Evolutionary conservation across 2,113 vertebrate species (phyloP).

Genomic region (Tenebrosternarchus preto): DNA sequence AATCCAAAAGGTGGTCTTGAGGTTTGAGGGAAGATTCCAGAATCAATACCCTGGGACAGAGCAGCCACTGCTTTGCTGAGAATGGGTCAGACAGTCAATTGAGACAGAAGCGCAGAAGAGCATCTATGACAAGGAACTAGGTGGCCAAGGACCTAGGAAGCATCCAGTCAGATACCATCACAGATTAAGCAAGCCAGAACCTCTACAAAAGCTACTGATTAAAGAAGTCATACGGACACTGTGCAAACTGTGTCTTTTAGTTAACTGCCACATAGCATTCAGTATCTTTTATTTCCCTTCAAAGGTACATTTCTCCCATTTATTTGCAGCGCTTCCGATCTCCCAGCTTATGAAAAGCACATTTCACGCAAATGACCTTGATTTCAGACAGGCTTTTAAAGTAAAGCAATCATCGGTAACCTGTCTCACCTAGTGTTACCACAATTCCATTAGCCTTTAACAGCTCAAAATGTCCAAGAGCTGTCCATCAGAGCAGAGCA

Average conservation of each 20-base stretch:
- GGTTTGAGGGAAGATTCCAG: slow-evolving; percentile 24
- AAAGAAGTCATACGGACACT: slow-evolving; percentile 16
- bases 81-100: slow-evolving; percentile 40
- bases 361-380: slow-evolving; percentile 18
- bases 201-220: slow-evolving; percentile 42
- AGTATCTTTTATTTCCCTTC: slow-evolving; percentile 30
- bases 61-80: slow-evolving; percentile 36
- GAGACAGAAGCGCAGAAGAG: slow-evolving; percentile 19
- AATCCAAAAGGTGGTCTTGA: background rate
- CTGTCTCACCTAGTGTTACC: slow-evolving; percentile 34
- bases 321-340: slow-evolving; percentile 22
- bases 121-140: background rate
- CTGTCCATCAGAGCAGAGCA: slow-evolving; percentile 9
- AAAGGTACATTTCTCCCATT: slow-evolving; percentile 9
- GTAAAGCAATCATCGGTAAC: slow-evolving; percentile 37
- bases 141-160: background rate
- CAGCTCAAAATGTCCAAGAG: slow-evolving; percentile 24
- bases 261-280: slow-evolving; percentile 9
- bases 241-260: slow-evolving; percentile 24
- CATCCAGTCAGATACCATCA: slow-evolving; percentile 23
- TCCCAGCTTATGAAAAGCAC: slow-evolving; percentile 6
- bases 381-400: slow-evolving; percentile 40
- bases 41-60: slow-evolving; percentile 41
- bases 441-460: slow-evolving; percentile 43
- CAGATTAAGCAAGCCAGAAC: slow-evolving; percentile 30